Percentiles rank a stretch among this genome's conserved stretches.
These are phyloP conservation scores for Phocoena sinus DNA, from an alignment of 2,113 vertebrate genomes.

Conservation along the genomic window DNA sequence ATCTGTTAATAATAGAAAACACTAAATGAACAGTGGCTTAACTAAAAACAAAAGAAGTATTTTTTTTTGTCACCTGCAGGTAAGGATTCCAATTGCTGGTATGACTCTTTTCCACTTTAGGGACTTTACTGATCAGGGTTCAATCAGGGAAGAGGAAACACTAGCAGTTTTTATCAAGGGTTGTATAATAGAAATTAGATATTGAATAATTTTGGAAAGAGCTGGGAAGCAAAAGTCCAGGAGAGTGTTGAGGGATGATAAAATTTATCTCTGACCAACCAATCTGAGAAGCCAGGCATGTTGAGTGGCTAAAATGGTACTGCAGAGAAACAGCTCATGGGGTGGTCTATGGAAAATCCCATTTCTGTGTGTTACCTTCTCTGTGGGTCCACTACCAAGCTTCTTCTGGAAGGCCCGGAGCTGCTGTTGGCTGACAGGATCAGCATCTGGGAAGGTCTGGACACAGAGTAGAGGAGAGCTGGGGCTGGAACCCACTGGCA, in stretches of 20 bases:
- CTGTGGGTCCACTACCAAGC: neutral
- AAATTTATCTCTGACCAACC: neutral
- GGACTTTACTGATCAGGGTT: neutral
- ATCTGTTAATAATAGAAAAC: neutral
- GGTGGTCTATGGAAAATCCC: neutral
- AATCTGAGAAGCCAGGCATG: neutral
- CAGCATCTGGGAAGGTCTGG: neutral
- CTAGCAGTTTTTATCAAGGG: neutral
- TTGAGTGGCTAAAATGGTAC: neutral
- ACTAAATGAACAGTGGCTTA: neutral
- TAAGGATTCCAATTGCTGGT: neutral
- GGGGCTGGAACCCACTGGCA: rapidly evolving
- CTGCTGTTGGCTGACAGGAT: rapidly evolving
- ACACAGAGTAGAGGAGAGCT: neutral
- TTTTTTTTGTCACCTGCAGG: neutral
- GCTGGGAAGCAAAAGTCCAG: neutral
- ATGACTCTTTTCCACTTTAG: neutral
- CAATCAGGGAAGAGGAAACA: neutral
- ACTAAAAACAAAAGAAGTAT: neutral
- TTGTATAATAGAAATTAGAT: neutral
- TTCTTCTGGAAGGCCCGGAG: neutral
- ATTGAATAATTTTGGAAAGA: neutral
- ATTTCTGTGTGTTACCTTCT: neutral
- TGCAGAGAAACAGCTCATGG: neutral
- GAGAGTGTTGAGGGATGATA: neutral